Percentiles rank a stretch among this genome's conserved stretches.
phyloP scores from a whole-genome alignment of 1,140 invertebrate genomes.

The Pogonomyrmex californicus region DNA sequence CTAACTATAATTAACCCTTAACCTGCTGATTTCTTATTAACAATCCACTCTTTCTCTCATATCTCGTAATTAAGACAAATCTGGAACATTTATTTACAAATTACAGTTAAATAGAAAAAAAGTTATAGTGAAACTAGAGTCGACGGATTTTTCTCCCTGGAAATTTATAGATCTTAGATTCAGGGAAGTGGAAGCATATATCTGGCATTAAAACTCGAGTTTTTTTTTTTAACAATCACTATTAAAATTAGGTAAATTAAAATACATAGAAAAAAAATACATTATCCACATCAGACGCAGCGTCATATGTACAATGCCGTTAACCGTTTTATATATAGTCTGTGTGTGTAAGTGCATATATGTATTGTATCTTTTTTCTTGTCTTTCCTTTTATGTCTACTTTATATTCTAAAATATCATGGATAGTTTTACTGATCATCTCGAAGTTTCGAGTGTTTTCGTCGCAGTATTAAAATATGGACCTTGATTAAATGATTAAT shows the following conservation, averaged over 20 bases:
- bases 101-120: conserved; percentile 67
- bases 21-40: conserved; percentile 51
- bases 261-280: conserved; percentile 79
- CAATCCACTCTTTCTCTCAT: background rate
- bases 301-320: conserved; percentile 84
- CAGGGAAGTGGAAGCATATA: conserved; percentile 60
- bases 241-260: conserved; percentile 74
- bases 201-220: conserved; percentile 38
- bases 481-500: conserved; percentile 33
- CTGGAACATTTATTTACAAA: conserved; percentile 73
- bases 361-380: conserved; percentile 56
- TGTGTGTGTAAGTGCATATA: conserved; percentile 69
- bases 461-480: conserved; percentile 44
- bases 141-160: conserved; percentile 5
- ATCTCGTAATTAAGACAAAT: conserved; percentile 44
- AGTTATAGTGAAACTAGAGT: conserved; percentile 59
- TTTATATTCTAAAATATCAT: conserved; percentile 9
- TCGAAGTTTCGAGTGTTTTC: conserved; percentile 24
- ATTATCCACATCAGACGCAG: conserved; percentile 80
- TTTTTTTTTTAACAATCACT: background rate
- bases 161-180: conserved; percentile 59
- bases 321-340: conserved; percentile 81
- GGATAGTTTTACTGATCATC: conserved; percentile 55
- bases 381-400: conserved; percentile 57
- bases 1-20: conserved; percentile 54